phyloP scores from a whole-genome alignment of 2,888 invertebrate genomes.

The Agrotis ipsilon region DNA sequence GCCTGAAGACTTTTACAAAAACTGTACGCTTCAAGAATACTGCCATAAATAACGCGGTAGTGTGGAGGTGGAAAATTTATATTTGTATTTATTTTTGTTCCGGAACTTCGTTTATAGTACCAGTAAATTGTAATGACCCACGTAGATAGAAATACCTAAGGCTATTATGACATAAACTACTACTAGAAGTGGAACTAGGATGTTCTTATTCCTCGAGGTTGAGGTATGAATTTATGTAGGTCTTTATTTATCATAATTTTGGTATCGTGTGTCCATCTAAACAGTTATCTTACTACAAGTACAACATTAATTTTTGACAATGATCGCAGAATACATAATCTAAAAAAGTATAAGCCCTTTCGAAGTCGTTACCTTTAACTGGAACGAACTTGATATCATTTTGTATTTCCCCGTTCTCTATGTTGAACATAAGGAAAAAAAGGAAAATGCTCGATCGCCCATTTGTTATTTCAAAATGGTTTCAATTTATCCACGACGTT shows the following conservation, averaged over 20 bases:
- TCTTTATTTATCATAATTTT: no score
- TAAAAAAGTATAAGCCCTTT: constrained; percentile 29
- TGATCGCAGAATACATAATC: constrained; percentile 31
- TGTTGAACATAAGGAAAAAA: constrained; percentile 31
- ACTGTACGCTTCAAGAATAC: not conserved
- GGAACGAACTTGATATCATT: constrained; percentile 52
- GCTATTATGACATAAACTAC: constrained; percentile 15
- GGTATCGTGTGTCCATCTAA: no score
- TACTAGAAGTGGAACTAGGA: constrained; percentile 10
- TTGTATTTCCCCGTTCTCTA: constrained; percentile 33
- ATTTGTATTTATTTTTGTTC: constrained; percentile 36
- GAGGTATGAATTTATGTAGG: no score
- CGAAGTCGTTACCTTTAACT: constrained; percentile 46
- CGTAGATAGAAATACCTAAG: constrained; percentile 19
- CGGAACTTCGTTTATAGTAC: constrained; percentile 5
- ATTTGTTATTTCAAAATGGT: constrained; percentile 57
- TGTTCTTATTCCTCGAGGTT: no score
- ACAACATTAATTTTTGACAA: constrained; percentile 40
- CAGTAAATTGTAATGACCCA: constrained; percentile 15
- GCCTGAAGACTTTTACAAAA: constrained; percentile 17
- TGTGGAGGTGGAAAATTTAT: constrained; percentile 27
- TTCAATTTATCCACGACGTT: constrained; percentile 57
- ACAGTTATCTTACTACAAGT: not conserved
- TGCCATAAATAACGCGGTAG: not conserved
- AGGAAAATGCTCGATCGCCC: constrained; percentile 30